These are phyloP conservation scores for Pollachius pollachius DNA, from an alignment of 2,113 vertebrate genomes.

Conservation along the genomic window DNA sequence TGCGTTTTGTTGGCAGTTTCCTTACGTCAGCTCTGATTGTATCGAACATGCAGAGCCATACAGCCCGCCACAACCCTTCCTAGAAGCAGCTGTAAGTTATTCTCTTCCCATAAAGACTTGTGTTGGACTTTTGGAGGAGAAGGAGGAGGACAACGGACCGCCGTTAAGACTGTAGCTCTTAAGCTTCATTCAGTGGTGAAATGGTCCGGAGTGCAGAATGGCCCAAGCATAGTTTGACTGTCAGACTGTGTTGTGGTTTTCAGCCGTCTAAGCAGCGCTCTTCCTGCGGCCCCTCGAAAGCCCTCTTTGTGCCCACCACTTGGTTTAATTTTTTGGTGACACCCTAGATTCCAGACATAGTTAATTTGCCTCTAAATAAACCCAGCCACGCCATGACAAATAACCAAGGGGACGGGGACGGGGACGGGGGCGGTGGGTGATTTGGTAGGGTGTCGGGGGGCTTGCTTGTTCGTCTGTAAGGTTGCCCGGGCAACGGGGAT, in stretches of 20 bases:
- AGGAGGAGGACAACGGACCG: constrained; percentile 18
- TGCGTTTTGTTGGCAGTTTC: too few species aligned
- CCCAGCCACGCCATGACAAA: constrained; percentile 80
- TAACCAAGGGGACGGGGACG: constrained; percentile 66
- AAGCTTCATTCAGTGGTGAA: constrained; percentile 32
- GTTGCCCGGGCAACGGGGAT: constrained; percentile 70
- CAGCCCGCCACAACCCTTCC: constrained; percentile 8
- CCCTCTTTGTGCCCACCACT: constrained; percentile 52
- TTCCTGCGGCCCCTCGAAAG: constrained; percentile 33
- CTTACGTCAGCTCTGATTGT: too few species aligned
- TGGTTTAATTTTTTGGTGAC: constrained; percentile 60
- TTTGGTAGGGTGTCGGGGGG: constrained; percentile 68
- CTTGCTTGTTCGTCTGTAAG: constrained; percentile 72
- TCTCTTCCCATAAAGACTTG: constrained; percentile 7
- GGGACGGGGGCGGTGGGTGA: constrained; percentile 53
- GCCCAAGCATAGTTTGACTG: constrained; percentile 23
- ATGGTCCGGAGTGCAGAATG: constrained; percentile 21
- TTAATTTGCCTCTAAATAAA: constrained; percentile 82
- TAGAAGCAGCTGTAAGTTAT: constrained; percentile 18
- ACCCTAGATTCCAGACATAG: constrained; percentile 78
- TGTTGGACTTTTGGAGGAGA: not conserved
- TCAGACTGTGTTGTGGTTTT: constrained; percentile 38
- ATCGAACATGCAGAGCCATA: constrained; percentile 5
- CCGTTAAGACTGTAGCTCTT: constrained; percentile 18
- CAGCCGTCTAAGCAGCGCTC: constrained; percentile 29